These are phyloP conservation scores for Nephrotoma guestfalica DNA, from an alignment of 2,888 invertebrate genomes.

Conservation along the genomic window DNA sequence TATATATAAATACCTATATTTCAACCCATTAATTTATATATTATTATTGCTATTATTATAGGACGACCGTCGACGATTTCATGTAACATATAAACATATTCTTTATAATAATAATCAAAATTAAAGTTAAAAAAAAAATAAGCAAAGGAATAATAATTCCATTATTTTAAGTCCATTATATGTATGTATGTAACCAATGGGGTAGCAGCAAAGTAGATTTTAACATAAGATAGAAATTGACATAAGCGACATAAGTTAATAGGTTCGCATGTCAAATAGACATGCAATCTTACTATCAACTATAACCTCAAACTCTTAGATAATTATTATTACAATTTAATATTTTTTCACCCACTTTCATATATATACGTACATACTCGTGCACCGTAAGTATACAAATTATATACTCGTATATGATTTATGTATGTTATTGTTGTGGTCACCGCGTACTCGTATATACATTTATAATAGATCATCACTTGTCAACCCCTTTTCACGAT, in stretches of 20 bases:
- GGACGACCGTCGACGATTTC: not conserved
- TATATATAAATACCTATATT: not conserved
- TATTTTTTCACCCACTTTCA: not conserved
- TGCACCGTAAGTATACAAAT: not conserved
- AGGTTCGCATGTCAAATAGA: conserved; percentile 3
- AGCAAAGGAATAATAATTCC: not conserved
- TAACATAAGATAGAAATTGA: conserved; percentile 1
- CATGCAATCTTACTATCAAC: conserved; percentile 4
- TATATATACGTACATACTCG: not conserved
- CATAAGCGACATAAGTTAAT: conserved; percentile 4
- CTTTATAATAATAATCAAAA: not conserved
- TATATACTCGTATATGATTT: not conserved
- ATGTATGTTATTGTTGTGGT: not conserved
- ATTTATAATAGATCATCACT: not conserved
- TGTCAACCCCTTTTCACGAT: not conserved
- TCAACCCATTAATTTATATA: not conserved
- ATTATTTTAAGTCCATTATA: not conserved
- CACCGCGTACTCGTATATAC: not conserved
- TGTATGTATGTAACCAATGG: not conserved
- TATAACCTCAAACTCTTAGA: not conserved
- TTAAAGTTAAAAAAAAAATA: not conserved
- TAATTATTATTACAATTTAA: not conserved
- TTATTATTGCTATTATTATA: not conserved
- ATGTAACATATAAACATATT: not conserved
- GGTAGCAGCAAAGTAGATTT: not conserved